Percentiles rank a stretch among this genome's conserved stretches.
Conservation (phyloP, 2,888 invertebrate species). For the Biston stratarius region DNA sequence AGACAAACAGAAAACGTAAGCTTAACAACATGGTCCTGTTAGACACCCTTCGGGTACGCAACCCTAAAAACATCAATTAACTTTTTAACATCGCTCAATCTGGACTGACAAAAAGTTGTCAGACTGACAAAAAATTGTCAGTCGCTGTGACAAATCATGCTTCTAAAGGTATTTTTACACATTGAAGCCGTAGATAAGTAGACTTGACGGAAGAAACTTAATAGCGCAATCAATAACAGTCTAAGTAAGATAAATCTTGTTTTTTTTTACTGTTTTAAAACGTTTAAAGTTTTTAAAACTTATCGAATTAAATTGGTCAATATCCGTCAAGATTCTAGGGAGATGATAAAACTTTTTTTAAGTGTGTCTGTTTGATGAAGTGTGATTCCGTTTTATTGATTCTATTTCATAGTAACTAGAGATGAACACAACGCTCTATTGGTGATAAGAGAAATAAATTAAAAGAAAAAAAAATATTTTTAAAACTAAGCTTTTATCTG, state of each 20-base stretch:
- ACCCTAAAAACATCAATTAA: conserved; percentile 54
- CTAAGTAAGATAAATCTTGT: conserved; percentile 57
- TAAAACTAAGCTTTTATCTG: too few relatives aligned
- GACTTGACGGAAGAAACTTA: conserved; percentile 64
- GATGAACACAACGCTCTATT: too few relatives aligned
- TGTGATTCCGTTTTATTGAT: conserved; percentile 3
- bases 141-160: conserved; percentile 63
- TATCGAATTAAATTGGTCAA: conserved; percentile 38
- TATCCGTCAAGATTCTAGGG: conserved; percentile 34
- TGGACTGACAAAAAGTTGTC: conserved; percentile 57
- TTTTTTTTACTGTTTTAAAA: conserved; percentile 37
- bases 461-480: too few relatives aligned
- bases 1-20: too few relatives aligned
- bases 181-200: conserved; percentile 60
- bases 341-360: conserved; percentile 15
- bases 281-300: conserved; percentile 32
- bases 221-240: conserved; percentile 69
- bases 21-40: too few relatives aligned
- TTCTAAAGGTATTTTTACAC: conserved; percentile 57
- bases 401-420: too few relatives aligned
- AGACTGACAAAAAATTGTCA: conserved; percentile 59
- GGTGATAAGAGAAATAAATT: too few relatives aligned
- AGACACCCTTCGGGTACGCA: too few relatives aligned
- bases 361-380: conserved; percentile 20
- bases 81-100: conserved; percentile 62